Evolutionary conservation across 2,113 vertebrate species (phyloP), one percentile per base, ranked within the genome.

Genomic region (Chloroceryle aenea): DNA sequence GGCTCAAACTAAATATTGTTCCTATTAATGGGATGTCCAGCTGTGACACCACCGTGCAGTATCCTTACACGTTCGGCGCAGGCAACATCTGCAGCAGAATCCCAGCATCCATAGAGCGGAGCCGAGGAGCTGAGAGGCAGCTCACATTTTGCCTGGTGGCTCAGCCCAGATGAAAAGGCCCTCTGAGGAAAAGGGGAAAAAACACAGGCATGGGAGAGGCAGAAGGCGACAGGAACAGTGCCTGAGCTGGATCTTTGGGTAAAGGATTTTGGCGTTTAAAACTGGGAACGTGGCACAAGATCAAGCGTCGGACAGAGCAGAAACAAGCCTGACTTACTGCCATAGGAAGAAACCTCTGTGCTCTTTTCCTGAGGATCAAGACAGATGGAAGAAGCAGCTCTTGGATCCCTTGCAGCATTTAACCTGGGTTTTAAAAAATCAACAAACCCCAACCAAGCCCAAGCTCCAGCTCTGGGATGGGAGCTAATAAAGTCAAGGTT

Each of bases 11-110:
- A 63, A 96, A 95, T 63, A 85, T 92, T 92, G 92, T 84, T 93
- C 68, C 90, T 47, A 71, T 93, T 97, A 93, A 85, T 97, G 97
- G 92, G 96, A 95, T 90, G 95, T 82, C 90, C 90, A 87, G 93
- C 93, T 96, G 92, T 64, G 95, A 61, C n/a, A 62, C 93, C 85
- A 9, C 9, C 50, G 17, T 23, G 73, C 30, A 81, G 71, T 62
- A 47, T 95, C 91, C 95, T 58, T 15, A 63, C 26, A 19, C 89
- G 8, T 86, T 85, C 71, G 26, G 47, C 2, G 4, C 80, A 66
- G 58, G 91, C 95, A 94, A 92, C 98, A 97, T 97, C 96, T 97
- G 98, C 93, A 14, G 15, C 45, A 3, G 73, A 84, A 94, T 95
- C 94, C 83, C 63, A 25, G 69, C 25, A 10, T 77, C 94, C 90